A percentile compares a stretch with the other conserved stretches of the same genome.
phyloP scores from a whole-genome alignment of 2,113 vertebrate genomes.

The Passer montanus region DNA sequence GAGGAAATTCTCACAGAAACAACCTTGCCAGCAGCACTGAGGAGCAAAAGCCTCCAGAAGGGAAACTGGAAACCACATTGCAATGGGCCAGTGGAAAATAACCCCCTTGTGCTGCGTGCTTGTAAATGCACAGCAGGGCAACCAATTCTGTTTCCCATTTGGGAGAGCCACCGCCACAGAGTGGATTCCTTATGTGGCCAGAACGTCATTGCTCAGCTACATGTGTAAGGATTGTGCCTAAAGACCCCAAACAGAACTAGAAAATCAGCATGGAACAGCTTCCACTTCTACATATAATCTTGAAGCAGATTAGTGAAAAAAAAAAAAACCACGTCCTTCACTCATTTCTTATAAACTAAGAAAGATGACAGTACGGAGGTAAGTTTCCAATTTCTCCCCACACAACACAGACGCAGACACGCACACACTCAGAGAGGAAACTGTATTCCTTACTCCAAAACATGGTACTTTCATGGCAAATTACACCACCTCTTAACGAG shows the following conservation, averaged over 20 bases:
- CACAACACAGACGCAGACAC: constrained; percentile 33
- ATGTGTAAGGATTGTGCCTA: background rate
- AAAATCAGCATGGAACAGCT: background rate
- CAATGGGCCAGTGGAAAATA: background rate
- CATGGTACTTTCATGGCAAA: background rate
- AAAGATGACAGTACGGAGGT: background rate
- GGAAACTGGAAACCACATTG: background rate
- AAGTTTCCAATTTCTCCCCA: background rate
- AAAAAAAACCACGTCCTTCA: background rate
- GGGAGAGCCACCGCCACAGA: background rate
- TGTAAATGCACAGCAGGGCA: background rate
- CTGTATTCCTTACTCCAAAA: background rate
- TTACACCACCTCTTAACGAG: background rate
- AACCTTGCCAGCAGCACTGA: background rate
- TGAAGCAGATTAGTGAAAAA: background rate
- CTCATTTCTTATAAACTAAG: background rate
- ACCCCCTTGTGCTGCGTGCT: background rate
- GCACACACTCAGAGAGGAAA: background rate
- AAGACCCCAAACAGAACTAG: background rate
- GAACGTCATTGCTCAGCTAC: background rate
- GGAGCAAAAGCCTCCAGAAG: background rate
- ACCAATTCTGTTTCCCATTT: background rate
- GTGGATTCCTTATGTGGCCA: background rate
- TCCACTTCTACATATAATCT: background rate
- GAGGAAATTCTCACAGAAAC: background rate